phyloP scores from a whole-genome alignment of 2,113 vertebrate species.

The Aythya baeri region DNA sequence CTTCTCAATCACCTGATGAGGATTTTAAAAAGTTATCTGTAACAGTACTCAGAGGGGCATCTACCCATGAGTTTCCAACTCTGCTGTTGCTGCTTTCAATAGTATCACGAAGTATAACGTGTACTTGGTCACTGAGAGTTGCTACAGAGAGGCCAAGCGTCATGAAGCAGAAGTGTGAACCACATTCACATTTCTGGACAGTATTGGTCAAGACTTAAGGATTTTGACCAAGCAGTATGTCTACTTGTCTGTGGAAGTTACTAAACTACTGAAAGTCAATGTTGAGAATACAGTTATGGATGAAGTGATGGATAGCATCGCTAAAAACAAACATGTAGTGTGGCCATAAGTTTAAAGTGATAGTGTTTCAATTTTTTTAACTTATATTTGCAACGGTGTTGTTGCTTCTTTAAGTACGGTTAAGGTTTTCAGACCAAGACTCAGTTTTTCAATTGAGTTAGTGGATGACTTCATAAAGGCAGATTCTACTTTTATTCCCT shows the following conservation, averaged over 20 bases:
- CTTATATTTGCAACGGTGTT: background rate
- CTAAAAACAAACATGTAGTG: background rate
- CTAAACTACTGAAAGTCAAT: background rate
- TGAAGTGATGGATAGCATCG: background rate
- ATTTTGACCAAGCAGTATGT: background rate
- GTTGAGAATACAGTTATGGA: background rate
- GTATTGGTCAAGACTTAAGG: background rate
- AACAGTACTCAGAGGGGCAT: background rate
- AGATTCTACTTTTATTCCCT: background rate
- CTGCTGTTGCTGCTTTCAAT: background rate
- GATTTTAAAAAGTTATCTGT: background rate
- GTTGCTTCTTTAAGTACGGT: background rate
- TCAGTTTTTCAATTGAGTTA: background rate
- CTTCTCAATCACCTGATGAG: background rate
- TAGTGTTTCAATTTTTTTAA: background rate
- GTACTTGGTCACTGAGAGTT: background rate
- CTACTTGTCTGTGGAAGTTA: background rate
- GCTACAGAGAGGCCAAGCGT: background rate
- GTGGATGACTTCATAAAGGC: background rate
- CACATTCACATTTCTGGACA: rapidly evolving
- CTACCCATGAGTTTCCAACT: background rate
- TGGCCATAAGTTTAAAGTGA: background rate
- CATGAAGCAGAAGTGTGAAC: background rate
- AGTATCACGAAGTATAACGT: rapidly evolving
- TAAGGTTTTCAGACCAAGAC: background rate